Base-by-base conservation (phyloP, 2,113 vertebrate species). In the Eretmochelys imbricata region DNA sequence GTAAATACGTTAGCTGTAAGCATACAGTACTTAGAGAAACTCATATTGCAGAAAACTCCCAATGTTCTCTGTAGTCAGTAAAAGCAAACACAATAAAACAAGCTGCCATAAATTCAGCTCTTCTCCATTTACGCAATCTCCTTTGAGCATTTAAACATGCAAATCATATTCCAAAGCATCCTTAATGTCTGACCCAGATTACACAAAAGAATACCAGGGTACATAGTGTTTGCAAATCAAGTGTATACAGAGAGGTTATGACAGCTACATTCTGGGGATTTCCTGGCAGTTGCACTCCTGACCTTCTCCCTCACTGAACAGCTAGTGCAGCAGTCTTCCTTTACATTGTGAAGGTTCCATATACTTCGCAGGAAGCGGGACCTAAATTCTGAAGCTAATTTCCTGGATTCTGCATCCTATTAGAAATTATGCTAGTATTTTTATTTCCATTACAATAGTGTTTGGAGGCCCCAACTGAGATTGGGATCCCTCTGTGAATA, bases 11-110 rank as follows among this genome's bases (percentile, higher is more conserved):
- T 24, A 79, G 86, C 80, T 22, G 54, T 48, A 79, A 96, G 94
- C 79, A 85, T 62, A 85, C 1, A 87, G 80, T 1, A 6, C 25
- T 86, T 53, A 48, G 85, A 49, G 75, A 85, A 97, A 95, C 90
- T 82, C 65, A 62, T 4, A 84, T 22, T 59, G 57, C 0, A 62
- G 94, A 89, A 69, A 84, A 90, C 55, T 84, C 54, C 72, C 85
- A 78, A 82, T 89, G 85, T 83, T 79, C 90, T 92, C 91, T 0
- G 4, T 31, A 87, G 88, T 55, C 35, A 80, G 93, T 88, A 89
- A 91, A 95, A 94, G 54, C 96, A 96, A 97, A 96, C 93, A 97
- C 12, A 57, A 88, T 95, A 95, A 95, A 97, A 93, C 94, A 96
- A 81, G 75, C 88, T 92, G 93, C 97, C 95, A 93, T 3, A 38